These are phyloP conservation scores for Clepsis dumicolana DNA, from an alignment of 2,888 invertebrate genomes.

Conservation along the genomic window DNA sequence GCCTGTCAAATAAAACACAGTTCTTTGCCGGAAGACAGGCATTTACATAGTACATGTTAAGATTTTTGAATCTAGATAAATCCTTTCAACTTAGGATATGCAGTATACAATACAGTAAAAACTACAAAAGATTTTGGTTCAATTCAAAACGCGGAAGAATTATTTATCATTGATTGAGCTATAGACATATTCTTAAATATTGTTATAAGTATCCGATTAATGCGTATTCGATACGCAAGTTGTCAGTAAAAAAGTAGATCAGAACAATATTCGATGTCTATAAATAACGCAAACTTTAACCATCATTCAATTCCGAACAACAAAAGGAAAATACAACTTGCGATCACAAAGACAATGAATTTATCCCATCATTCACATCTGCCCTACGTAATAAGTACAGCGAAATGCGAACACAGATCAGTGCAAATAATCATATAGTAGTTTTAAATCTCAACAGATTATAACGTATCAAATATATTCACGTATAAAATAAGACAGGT, in stretches of 20 bases:
- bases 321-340: conserved; percentile 16
- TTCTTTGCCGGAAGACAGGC: conserved; percentile 27
- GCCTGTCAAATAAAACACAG: conserved; percentile 24
- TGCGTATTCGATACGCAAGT: neutral
- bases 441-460: conserved; percentile 42
- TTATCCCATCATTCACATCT: conserved; percentile 18
- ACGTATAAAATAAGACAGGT: conserved; percentile 61
- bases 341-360: conserved; percentile 18
- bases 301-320: conserved; percentile 13
- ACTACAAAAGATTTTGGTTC: conserved; percentile 6
- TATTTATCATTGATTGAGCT: neutral
- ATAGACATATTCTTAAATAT: conserved; percentile 16
- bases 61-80: conserved; percentile 15
- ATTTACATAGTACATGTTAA: conserved; percentile 12
- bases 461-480: conserved; percentile 55
- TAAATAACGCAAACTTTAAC: conserved; percentile 10
- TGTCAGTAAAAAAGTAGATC: neutral
- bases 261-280: conserved; percentile 29
- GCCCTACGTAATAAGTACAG: conserved; percentile 26
- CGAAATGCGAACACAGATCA: conserved; percentile 31
- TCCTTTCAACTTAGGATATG: conserved; percentile 14
- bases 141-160: conserved; percentile 28
- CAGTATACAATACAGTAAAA: conserved; percentile 27
- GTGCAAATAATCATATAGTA: conserved; percentile 33
- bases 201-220: conserved; percentile 25